These are phyloP conservation scores for Chelonus formosanus DNA, from an alignment of 2,888 invertebrate species.

Conservation along the genomic window DNA sequence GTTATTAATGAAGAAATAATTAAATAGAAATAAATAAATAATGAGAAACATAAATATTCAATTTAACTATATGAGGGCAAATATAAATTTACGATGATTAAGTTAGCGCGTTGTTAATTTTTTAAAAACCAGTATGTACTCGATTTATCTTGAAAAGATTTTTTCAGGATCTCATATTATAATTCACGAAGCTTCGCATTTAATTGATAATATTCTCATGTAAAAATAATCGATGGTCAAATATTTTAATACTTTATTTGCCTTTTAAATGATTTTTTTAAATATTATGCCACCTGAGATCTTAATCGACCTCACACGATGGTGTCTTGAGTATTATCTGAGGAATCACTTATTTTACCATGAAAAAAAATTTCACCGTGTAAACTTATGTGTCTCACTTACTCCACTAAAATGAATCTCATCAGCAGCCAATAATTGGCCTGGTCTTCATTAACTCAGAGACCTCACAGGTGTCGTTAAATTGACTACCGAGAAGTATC, in stretches of 20 bases:
- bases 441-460: neutral
- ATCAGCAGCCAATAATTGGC: conserved; percentile 5
- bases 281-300: conserved; percentile 33
- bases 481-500: neutral
- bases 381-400: neutral
- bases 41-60: too few species aligned
- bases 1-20: too few species aligned
- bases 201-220: too few species aligned
- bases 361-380: neutral
- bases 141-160: too few species aligned
- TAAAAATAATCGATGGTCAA: too few species aligned
- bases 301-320: conserved; percentile 44
- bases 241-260: conserved; percentile 26
- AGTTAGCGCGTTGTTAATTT: too few species aligned
- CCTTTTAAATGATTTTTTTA: conserved; percentile 32
- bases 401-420: conserved; percentile 1
- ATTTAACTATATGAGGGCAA: too few species aligned
- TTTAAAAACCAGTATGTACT: too few species aligned
- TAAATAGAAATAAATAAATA: too few species aligned
- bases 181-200: too few species aligned
- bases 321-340: neutral
- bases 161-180: too few species aligned
- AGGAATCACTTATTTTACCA: neutral
- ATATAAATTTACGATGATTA: too few species aligned
- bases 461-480: conserved; percentile 3